Percentiles rank a stretch among this genome's conserved stretches.
phyloP scores from a whole-genome alignment of 2,888 invertebrate species.

The Phyllotreta cruciferae region DNA sequence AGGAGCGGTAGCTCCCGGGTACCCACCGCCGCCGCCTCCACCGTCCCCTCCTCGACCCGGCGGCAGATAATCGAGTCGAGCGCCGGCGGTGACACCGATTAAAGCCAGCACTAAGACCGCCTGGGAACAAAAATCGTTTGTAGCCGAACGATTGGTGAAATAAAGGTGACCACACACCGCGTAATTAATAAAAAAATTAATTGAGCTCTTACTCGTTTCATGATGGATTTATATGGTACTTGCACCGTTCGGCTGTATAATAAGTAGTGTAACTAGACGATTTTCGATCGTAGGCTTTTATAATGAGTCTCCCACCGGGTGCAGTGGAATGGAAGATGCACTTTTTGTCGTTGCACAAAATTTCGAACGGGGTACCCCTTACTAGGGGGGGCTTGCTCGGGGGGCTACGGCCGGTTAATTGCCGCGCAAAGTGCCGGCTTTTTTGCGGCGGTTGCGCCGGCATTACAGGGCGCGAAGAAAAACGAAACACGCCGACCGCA shows the following conservation, averaged over 20 bases:
- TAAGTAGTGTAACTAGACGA: conserved; percentile 25
- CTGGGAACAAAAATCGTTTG: conserved; percentile 41
- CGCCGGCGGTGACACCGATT: conserved; percentile 47
- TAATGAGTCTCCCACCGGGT: conserved; percentile 26
- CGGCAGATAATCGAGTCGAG: conserved; percentile 51
- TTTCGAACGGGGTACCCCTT: neutral
- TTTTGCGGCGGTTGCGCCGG: neutral
- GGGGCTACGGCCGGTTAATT: conserved; percentile 29
- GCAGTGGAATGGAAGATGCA: conserved; percentile 19
- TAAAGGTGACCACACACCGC: neutral
- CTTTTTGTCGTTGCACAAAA: conserved; percentile 18
- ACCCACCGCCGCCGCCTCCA: conserved; percentile 35
- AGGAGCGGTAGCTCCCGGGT: conserved; percentile 30
- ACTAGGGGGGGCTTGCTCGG: neutral
- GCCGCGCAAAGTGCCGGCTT: conserved; percentile 37
- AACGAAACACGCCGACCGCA: conserved; percentile 14
- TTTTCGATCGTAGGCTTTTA: conserved; percentile 25
- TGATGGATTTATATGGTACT: conserved; percentile 30
- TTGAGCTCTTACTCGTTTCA: conserved; percentile 44
- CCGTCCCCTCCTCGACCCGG: conserved; percentile 43
- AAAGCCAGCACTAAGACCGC: conserved; percentile 47
- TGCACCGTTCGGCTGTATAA: neutral
- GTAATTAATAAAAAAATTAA: neutral
- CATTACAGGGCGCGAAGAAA: conserved; percentile 20
- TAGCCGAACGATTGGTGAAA: neutral